phyloP scores from a whole-genome alignment of 2,113 vertebrate species.

The Chitala chitala region DNA sequence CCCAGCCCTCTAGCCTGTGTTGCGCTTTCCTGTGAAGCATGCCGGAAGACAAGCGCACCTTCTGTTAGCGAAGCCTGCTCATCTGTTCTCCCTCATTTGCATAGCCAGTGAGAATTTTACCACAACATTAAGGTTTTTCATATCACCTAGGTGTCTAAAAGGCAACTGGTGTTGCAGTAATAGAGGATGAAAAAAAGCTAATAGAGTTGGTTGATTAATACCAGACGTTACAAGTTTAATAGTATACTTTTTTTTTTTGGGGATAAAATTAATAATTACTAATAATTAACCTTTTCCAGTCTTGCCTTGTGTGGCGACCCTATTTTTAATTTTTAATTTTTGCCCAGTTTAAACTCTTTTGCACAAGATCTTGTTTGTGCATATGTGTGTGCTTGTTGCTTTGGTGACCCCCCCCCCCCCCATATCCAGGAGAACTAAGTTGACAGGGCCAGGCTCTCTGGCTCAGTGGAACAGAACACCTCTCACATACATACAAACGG shows the following conservation, averaged over 20 bases:
- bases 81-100: not conserved
- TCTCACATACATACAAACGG: not conserved
- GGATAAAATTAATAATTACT: no score
- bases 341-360: no score
- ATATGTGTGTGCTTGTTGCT: no score
- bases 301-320: no score
- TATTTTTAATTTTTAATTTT: no score
- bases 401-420: conserved; percentile 20
- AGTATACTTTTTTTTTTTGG: no score
- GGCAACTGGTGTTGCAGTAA: not conserved
- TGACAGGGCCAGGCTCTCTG: not conserved
- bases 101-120: not conserved
- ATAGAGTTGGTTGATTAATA: no score
- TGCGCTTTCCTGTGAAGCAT: no score
- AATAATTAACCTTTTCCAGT: no score
- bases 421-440: conserved; percentile 3
- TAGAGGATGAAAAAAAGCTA: not conserved
- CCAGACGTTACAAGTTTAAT: no score
- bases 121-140: not conserved
- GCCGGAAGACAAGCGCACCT: not conserved
- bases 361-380: no score
- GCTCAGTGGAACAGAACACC: not conserved
- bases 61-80: not conserved
- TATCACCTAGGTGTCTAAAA: not conserved
- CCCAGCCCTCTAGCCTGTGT: no score